Percentiles rank a stretch among this genome's conserved stretches.
phyloP scores from a whole-genome alignment of 2,797 vertebrate genomes.

The Pangasius djambal region DNA sequence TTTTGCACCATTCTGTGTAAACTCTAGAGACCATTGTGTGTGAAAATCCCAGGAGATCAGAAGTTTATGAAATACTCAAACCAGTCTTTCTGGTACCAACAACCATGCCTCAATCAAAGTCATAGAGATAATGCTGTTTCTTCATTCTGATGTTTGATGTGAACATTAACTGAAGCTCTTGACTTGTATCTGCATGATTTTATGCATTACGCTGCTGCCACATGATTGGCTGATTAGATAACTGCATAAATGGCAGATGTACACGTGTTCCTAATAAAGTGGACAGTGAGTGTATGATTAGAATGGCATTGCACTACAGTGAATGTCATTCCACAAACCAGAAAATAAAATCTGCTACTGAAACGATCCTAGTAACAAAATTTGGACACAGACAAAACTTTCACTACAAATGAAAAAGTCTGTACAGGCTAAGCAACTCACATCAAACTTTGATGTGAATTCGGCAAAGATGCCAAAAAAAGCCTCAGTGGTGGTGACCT shows the following conservation, averaged over 20 bases:
- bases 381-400: background rate
- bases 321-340: background rate
- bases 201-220: background rate
- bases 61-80: background rate
- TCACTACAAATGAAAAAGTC: background rate
- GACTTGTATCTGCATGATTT: background rate
- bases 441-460: constrained; percentile 95
- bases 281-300: background rate
- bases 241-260: too few species aligned
- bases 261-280: too few species aligned
- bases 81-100: background rate
- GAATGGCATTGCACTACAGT: background rate
- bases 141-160: background rate
- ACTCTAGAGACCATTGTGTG: too few species aligned
- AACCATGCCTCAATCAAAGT: background rate
- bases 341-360: background rate
- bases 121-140: background rate
- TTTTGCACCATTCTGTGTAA: too few species aligned
- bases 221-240: background rate
- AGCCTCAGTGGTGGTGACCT: constrained; percentile 86
- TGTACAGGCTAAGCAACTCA: constrained; percentile 63
- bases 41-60: too few species aligned
- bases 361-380: background rate
- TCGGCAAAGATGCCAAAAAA: constrained; percentile 97
- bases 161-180: background rate